Evolutionary conservation across 2,113 vertebrate genomes (phyloP).

Genomic region (Austrofundulus limnaeus): DNA sequence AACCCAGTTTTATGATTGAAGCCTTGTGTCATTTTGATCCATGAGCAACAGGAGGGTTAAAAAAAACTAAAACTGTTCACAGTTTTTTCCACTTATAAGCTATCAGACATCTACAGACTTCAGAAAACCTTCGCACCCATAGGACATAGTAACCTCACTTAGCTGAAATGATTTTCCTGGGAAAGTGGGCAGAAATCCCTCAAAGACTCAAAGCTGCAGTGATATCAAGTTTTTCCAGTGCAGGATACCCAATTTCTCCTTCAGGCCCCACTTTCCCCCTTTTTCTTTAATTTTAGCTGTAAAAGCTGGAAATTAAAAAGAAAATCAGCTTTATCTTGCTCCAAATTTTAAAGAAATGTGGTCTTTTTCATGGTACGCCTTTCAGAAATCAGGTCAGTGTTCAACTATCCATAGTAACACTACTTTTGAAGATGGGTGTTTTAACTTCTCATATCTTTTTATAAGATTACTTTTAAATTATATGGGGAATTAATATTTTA

Average conservation of each 20-base stretch:
- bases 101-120: too few relatives aligned
- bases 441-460: not conserved
- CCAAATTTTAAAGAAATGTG: not conserved
- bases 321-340: too few relatives aligned
- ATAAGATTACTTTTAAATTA: not conserved
- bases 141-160: not conserved
- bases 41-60: too few relatives aligned
- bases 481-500: not conserved
- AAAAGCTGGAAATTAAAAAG: not conserved
- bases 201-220: not conserved
- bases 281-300: not conserved
- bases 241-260: not conserved
- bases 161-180: not conserved
- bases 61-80: too few relatives aligned
- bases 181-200: not conserved
- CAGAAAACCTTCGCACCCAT: not conserved
- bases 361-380: not conserved
- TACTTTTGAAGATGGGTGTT: not conserved
- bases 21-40: too few relatives aligned
- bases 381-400: slow-evolving; percentile 5
- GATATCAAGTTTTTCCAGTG: not conserved
- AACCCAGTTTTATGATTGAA: too few relatives aligned
- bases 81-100: too few relatives aligned
- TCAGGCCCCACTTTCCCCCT: not conserved
- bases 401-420: not conserved